Conservation (phyloP, 2,888 invertebrate species). For the Smittia sp. region DNA sequence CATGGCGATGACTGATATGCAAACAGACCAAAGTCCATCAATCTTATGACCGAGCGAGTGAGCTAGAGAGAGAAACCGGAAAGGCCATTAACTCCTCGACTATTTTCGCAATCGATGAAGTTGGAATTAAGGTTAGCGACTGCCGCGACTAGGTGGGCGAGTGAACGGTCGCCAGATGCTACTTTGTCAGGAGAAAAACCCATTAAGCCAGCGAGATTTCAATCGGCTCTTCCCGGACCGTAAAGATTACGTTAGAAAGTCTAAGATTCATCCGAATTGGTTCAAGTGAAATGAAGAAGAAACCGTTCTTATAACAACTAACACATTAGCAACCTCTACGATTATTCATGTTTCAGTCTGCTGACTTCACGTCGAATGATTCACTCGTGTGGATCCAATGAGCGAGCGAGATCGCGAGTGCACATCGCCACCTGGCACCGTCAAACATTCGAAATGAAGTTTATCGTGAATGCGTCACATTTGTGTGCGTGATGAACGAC, state of each 20-base stretch:
- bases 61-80: conserved; percentile 11
- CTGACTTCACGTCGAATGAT: conserved; percentile 3
- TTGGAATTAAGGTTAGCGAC: neutral
- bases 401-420: neutral
- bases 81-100: conserved; percentile 30
- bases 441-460: neutral
- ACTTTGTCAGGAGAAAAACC: too few species aligned
- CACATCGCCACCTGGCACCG: conserved; percentile 32
- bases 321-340: neutral
- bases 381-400: neutral
- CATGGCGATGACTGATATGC: conserved; percentile 14
- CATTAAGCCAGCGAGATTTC: neutral
- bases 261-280: neutral
- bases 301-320: neutral
- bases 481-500: neutral
- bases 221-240: too few species aligned
- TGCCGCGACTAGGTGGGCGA: neutral
- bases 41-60: conserved; percentile 3
- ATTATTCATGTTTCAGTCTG: conserved; percentile 29
- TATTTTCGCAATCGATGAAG: neutral
- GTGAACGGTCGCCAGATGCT: too few species aligned
- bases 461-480: neutral
- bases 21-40: neutral
- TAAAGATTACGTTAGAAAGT: too few species aligned
- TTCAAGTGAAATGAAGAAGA: neutral